A percentile compares a stretch with the other conserved stretches of the same genome.
These are phyloP conservation scores for Diorhabda carinulata DNA, from an alignment of 1,140 invertebrate genomes.

Conservation along the genomic window DNA sequence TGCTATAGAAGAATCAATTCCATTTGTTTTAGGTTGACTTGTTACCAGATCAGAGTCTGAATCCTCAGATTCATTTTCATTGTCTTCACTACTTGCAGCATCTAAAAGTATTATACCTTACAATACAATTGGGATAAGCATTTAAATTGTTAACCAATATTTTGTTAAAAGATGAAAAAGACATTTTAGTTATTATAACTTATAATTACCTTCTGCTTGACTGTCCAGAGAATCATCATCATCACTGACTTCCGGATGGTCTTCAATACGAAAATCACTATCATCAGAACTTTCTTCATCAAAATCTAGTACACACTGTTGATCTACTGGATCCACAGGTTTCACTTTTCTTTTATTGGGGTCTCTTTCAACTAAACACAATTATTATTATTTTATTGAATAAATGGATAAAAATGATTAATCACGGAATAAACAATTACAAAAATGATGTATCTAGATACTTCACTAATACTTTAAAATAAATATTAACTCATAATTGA, in stretches of 20 bases:
- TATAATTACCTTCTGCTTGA: slow-evolving; percentile 49
- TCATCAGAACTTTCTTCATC: slow-evolving; percentile 95
- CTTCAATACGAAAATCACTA: slow-evolving; percentile 90
- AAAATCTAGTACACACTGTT: slow-evolving; percentile 72
- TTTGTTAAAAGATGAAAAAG: no score
- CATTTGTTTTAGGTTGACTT: slow-evolving; percentile 35
- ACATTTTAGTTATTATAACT: not conserved
- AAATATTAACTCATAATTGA: not conserved
- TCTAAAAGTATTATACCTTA: slow-evolving; percentile 27
- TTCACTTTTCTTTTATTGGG: slow-evolving; percentile 83
- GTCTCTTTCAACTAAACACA: slow-evolving; percentile 71
- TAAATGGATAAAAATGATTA: not conserved
- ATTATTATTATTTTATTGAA: not conserved
- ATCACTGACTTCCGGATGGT: slow-evolving; percentile 74
- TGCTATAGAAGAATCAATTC: slow-evolving; percentile 45
- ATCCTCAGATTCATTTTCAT: slow-evolving; percentile 44
- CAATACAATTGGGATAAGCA: no score
- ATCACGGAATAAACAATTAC: not conserved
- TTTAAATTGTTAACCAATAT: no score
- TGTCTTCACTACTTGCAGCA: slow-evolving; percentile 45
- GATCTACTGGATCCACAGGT: slow-evolving; percentile 77
- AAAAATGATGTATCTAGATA: not conserved
- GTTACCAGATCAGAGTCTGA: slow-evolving; percentile 47
- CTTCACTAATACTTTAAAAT: not conserved
- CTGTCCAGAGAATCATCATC: slow-evolving; percentile 61